Evolutionary conservation across 2,797 vertebrate species (phyloP).

Genomic region (Sparidentex hasta): DNA sequence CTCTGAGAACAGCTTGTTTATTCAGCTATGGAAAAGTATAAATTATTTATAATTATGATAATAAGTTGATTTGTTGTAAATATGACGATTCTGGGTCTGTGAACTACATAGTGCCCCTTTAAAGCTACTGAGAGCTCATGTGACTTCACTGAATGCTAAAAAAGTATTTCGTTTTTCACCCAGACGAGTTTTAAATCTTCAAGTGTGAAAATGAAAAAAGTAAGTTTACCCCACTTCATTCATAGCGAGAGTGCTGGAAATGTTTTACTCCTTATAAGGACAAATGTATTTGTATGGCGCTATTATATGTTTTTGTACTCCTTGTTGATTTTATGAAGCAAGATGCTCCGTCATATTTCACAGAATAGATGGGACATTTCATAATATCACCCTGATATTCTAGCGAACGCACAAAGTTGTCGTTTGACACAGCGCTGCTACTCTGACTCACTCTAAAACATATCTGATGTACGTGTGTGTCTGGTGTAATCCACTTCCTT

Average conservation of each 20-base stretch:
- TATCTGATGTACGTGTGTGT: conserved; percentile 9
- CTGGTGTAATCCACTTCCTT: conserved; percentile 56
- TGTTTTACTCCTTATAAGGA: neutral
- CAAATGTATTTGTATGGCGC: neutral
- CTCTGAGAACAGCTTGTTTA: no score
- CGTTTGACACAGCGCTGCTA: neutral
- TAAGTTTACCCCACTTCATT: neutral
- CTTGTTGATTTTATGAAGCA: neutral
- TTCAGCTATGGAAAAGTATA: no score
- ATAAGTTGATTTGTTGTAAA: no score
- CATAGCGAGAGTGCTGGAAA: neutral
- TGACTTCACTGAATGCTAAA: no score
- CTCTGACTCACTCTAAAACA: neutral
- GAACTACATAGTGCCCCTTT: no score
- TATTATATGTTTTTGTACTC: no score
- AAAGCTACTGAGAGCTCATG: no score
- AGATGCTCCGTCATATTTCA: neutral
- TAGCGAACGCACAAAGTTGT: neutral
- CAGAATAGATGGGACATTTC: neutral
- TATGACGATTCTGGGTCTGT: no score
- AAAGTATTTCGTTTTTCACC: no score
- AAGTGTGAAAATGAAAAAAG: no score
- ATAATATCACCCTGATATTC: neutral
- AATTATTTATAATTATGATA: no score
- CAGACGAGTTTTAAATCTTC: neutral